A percentile compares a stretch with the other conserved stretches of the same genome.
Evolutionary conservation across 1,140 invertebrate species (phyloP).

Genomic region (Drosophila pallidifrons): DNA sequence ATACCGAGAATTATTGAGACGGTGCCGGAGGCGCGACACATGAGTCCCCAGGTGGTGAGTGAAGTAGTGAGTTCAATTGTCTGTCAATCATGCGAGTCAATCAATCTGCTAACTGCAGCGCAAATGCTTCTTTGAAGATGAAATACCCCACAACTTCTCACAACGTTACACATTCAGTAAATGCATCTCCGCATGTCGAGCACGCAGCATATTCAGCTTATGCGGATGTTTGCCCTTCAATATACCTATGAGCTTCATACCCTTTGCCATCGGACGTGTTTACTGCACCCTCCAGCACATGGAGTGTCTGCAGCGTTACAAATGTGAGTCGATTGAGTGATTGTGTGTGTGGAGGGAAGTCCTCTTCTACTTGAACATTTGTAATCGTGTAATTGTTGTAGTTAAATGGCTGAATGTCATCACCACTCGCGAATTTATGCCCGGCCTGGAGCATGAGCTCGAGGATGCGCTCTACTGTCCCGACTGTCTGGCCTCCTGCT

Average conservation of each 20-base stretch:
- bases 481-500: slow-evolving; percentile 72
- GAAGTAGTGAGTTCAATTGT: neutral
- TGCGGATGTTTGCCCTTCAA: slow-evolving; percentile 87
- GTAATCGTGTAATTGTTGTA: slow-evolving; percentile 35
- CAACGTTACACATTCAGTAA: slow-evolving; percentile 82
- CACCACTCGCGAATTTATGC: slow-evolving; percentile 67
- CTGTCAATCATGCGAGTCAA: slow-evolving; percentile 19
- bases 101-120: slow-evolving; percentile 52
- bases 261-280: slow-evolving; percentile 58
- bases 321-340: slow-evolving; percentile 61
- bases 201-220: slow-evolving; percentile 85
- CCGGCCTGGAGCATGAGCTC: slow-evolving; percentile 79
- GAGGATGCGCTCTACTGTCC: slow-evolving; percentile 82
- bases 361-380: slow-evolving; percentile 20
- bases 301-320: slow-evolving; percentile 72
- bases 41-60: slow-evolving; percentile 58
- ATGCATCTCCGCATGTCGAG: slow-evolving; percentile 86
- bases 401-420: slow-evolving; percentile 84
- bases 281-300: slow-evolving; percentile 77
- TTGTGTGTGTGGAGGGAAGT: neutral
- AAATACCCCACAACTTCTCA: slow-evolving; percentile 83
- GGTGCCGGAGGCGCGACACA: slow-evolving; percentile 58
- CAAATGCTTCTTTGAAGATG: slow-evolving; percentile 76
- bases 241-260: slow-evolving; percentile 83
- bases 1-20: slow-evolving; percentile 66